A percentile compares a stretch with the other conserved stretches of the same genome.
phyloP scores from a whole-genome alignment of 1,140 invertebrate species.

The Drosophila nasuta region DNA sequence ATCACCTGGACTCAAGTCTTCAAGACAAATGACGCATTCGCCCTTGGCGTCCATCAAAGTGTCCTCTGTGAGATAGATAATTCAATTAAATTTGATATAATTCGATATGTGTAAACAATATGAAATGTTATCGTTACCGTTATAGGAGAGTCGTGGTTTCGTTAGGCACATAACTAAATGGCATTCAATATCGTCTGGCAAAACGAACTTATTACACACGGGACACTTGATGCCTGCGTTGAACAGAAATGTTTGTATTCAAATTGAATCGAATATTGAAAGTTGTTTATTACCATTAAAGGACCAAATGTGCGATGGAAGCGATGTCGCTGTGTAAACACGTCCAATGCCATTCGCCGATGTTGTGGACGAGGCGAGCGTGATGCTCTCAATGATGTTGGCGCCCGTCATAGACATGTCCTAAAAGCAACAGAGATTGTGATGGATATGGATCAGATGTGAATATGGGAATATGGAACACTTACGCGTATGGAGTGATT shows the following conservation, averaged over 20 bases:
- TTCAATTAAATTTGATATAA: neutral
- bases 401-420: constrained; percentile 78
- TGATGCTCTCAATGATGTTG: constrained; percentile 84
- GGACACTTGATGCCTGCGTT: constrained; percentile 97
- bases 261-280: neutral
- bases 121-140: constrained; percentile 89
- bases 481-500: constrained; percentile 75
- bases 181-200: constrained; percentile 99
- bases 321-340: constrained; percentile 94
- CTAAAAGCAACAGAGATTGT: constrained; percentile 28
- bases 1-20: constrained; percentile 97
- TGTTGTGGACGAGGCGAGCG: constrained; percentile 85
- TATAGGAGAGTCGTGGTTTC: constrained; percentile 98
- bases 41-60: constrained; percentile 97
- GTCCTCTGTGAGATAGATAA: constrained; percentile 91
- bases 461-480: neutral
- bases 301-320: constrained; percentile 96
- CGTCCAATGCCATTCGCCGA: constrained; percentile 88
- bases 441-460: too few relatives aligned
- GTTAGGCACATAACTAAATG: constrained; percentile 99
- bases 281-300: constrained; percentile 89
- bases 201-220: constrained; percentile 98
- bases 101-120: neutral
- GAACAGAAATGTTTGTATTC: neutral
- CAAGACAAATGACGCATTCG: constrained; percentile 99